phyloP scores from a whole-genome alignment of 2,888 invertebrate genomes.

The Trimorus sp. region DNA sequence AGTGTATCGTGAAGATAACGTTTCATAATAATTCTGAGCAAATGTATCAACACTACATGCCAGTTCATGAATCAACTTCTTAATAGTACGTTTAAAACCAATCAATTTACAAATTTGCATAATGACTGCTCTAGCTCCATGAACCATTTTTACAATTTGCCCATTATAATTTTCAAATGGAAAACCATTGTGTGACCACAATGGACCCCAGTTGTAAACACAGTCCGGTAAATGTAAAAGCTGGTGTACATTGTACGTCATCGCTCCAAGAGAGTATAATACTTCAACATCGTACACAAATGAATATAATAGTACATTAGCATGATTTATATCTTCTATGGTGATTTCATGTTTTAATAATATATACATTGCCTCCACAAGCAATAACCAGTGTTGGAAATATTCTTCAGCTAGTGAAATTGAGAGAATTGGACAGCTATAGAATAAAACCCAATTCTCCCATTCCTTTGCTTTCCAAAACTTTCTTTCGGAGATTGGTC shows the following conservation, averaged over 20 bases:
- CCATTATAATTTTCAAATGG: too few species aligned
- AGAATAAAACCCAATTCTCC: conserved; percentile 44
- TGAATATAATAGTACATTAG: conserved; percentile 18
- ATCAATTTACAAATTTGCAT: too few species aligned
- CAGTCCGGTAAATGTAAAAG: not conserved
- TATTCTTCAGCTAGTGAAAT: conserved; percentile 3
- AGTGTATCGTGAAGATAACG: too few species aligned
- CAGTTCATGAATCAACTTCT: too few species aligned
- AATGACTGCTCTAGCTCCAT: too few species aligned
- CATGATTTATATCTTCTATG: conserved; percentile 1
- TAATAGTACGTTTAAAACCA: too few species aligned
- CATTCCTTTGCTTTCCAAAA: conserved; percentile 39
- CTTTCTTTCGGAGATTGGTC: conserved; percentile 25
- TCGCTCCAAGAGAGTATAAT: not conserved
- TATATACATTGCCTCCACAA: conserved; percentile 16
- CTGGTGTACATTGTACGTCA: not conserved
- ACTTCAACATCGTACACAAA: not conserved
- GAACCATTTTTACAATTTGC: too few species aligned
- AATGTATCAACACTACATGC: too few species aligned
- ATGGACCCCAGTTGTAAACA: too few species aligned
- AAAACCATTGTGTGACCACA: too few species aligned
- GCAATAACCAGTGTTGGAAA: conserved; percentile 10
- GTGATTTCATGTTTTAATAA: conserved; percentile 16
- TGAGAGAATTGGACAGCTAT: conserved; percentile 44
- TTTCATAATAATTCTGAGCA: too few species aligned